These are phyloP conservation scores for Zophobas atratus DNA, from an alignment of 1,140 invertebrate genomes.

Conservation along the genomic window DNA sequence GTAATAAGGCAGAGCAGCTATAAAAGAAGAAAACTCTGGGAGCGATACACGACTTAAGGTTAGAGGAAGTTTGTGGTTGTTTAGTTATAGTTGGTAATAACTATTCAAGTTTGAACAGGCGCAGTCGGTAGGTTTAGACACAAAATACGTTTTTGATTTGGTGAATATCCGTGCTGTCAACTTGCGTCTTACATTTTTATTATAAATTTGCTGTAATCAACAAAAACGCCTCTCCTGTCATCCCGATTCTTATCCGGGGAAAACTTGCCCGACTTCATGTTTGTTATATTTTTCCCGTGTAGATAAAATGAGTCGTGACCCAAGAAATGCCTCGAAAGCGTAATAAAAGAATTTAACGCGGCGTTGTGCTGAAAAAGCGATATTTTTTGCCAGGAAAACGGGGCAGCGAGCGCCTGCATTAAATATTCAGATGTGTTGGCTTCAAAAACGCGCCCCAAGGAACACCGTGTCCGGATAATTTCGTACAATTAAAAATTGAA, in stretches of 20 bases:
- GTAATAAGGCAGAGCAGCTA: too few relatives aligned
- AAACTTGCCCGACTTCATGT: not conserved
- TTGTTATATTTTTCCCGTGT: constrained; percentile 14
- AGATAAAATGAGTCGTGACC: constrained; percentile 6
- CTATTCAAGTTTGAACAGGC: too few relatives aligned
- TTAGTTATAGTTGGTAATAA: too few relatives aligned
- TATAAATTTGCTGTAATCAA: too few relatives aligned
- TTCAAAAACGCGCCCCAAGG: constrained; percentile 23
- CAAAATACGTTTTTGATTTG: too few relatives aligned
- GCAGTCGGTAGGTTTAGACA: too few relatives aligned
- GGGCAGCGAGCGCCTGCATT: not conserved
- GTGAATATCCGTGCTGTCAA: too few relatives aligned
- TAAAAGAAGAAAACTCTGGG: too few relatives aligned
- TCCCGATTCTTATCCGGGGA: not conserved
- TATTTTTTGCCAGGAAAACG: constrained; percentile 16
- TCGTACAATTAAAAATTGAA: constrained; percentile 16
- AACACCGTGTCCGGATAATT: not conserved
- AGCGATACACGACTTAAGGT: too few relatives aligned
- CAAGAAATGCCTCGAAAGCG: constrained; percentile 21
- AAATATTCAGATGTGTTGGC: constrained; percentile 15
- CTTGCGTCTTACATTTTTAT: too few relatives aligned
- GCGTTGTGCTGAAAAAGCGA: constrained; percentile 21
- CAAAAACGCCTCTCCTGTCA: too few relatives aligned
- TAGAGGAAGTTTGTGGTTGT: too few relatives aligned
- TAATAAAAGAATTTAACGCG: constrained; percentile 9